Conservation (phyloP, 2,888 invertebrate genomes). For the Euzophera pinguis region DNA sequence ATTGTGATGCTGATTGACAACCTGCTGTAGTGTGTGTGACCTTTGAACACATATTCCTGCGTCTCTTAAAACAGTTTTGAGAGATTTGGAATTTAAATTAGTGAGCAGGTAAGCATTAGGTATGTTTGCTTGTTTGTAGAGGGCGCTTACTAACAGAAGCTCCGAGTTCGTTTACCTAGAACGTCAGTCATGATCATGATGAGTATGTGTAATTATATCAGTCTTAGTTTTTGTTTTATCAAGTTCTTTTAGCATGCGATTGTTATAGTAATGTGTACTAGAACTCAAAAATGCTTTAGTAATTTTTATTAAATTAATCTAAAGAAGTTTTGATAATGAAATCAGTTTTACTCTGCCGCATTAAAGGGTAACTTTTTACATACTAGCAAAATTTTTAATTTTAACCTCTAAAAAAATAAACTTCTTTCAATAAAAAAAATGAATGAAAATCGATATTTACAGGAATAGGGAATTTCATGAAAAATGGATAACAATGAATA, state of each 20-base stretch:
- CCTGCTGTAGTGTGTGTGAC: not conserved
- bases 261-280: too few species aligned
- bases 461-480: too few species aligned
- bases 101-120: slow-evolving; percentile 2
- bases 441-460: too few species aligned
- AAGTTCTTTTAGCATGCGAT: not conserved
- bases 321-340: too few species aligned
- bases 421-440: too few species aligned
- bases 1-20: slow-evolving; percentile 10
- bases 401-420: too few species aligned
- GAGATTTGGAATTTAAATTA: slow-evolving; percentile 7
- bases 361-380: too few species aligned
- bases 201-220: not conserved
- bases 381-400: too few species aligned
- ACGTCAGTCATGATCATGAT: not conserved
- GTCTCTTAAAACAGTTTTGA: slow-evolving; percentile 5
- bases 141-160: slow-evolving; percentile 8
- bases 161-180: slow-evolving; percentile 6
- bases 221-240: not conserved
- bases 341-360: too few species aligned
- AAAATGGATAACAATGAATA: too few species aligned
- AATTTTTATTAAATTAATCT: too few species aligned
- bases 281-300: too few species aligned
- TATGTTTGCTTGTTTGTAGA: slow-evolving; percentile 6
- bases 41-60: slow-evolving; percentile 1